Evolutionary conservation across 2,888 invertebrate species (phyloP).

Genomic region (Papilio demoleus): DNA sequence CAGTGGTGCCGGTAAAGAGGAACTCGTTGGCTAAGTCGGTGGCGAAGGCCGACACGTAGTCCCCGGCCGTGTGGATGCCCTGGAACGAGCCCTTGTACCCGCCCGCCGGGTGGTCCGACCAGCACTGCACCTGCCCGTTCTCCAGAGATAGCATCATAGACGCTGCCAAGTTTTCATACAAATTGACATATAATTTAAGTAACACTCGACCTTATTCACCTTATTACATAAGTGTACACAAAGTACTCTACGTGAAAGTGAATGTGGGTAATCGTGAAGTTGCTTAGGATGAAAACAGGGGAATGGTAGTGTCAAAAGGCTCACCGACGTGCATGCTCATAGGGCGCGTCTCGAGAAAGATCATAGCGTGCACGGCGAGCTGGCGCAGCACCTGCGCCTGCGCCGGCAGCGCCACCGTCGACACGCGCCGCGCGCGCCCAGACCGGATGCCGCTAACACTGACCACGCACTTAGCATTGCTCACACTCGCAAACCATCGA

Average conservation of each 20-base stretch:
- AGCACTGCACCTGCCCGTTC: conserved; percentile 90
- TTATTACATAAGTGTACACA: too few relatives aligned
- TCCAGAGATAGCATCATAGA: conserved; percentile 88
- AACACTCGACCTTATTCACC: background rate
- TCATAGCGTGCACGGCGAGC: conserved; percentile 85
- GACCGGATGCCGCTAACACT: conserved; percentile 48
- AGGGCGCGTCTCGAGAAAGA: conserved; percentile 86
- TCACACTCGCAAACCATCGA: too few relatives aligned
- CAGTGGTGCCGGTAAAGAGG: conserved; percentile 87
- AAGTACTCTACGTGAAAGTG: too few relatives aligned
- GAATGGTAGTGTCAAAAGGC: too few relatives aligned
- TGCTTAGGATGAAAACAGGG: too few relatives aligned
- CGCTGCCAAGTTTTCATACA: conserved; percentile 66
- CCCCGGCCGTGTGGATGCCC: conserved; percentile 86
- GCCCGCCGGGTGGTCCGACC: conserved; percentile 91
- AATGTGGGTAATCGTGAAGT: too few relatives aligned
- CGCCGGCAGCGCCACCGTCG: conserved; percentile 68
- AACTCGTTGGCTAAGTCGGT: conserved; percentile 88
- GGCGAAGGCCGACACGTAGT: conserved; percentile 87
- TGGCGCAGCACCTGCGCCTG: conserved; percentile 72
- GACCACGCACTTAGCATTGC: too few relatives aligned
- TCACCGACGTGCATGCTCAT: conserved; percentile 62
- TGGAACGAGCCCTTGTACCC: conserved; percentile 88
- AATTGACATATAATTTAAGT: background rate
- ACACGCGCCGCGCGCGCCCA: conserved; percentile 61